Evolutionary conservation across 2,888 invertebrate species (phyloP).

Genomic region (Papilio elwesi): DNA sequence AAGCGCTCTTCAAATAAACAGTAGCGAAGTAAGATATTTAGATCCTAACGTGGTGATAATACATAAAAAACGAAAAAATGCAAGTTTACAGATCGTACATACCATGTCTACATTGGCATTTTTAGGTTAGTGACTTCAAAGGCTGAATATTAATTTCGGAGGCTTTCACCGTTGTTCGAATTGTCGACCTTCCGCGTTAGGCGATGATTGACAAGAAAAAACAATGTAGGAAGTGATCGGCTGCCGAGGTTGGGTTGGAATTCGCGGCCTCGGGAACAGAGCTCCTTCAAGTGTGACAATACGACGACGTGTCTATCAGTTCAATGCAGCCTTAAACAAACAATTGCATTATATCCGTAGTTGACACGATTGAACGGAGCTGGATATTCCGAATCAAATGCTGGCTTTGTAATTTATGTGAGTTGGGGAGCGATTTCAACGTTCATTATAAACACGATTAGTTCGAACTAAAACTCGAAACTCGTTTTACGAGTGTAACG

Average conservation of each 20-base stretch:
- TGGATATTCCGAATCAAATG: not conserved
- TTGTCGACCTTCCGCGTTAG: not conserved
- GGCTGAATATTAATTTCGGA: not conserved
- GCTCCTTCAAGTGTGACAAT: conserved; percentile 46
- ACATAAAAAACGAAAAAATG: too few relatives aligned
- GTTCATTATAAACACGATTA: too few relatives aligned
- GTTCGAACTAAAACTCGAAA: too few relatives aligned
- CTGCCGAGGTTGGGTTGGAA: conserved; percentile 56
- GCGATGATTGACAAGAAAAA: conserved; percentile 45
- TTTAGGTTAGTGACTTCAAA: not conserved
- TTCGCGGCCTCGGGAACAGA: conserved; percentile 52
- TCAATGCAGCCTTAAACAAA: not conserved
- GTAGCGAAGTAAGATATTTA: too few relatives aligned
- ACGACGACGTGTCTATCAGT: conserved; percentile 4
- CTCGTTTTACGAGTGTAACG: too few relatives aligned
- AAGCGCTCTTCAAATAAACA: too few relatives aligned
- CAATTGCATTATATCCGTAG: not conserved
- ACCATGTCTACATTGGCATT: too few relatives aligned
- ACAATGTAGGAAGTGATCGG: conserved; percentile 61
- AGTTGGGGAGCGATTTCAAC: too few relatives aligned
- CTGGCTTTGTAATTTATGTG: not conserved
- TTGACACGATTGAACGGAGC: conserved; percentile 6
- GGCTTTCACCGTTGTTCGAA: not conserved
- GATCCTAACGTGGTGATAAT: too few relatives aligned
- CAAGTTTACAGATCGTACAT: too few relatives aligned